phyloP scores from a whole-genome alignment of 1,140 invertebrate genomes.

The Zaprionus davidi region DNA sequence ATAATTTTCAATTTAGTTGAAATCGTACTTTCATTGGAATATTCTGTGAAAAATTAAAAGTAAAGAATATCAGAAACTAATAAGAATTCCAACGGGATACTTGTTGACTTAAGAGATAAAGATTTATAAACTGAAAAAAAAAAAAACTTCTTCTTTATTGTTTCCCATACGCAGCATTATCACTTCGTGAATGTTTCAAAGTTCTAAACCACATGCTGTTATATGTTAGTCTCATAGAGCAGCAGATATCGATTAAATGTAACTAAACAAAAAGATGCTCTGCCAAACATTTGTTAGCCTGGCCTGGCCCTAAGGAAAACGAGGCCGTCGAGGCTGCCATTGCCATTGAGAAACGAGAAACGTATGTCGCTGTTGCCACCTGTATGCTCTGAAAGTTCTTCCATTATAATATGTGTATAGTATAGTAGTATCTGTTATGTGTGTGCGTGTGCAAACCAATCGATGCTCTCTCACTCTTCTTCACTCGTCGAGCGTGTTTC shows the following conservation, averaged over 20 bases:
- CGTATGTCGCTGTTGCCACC: conserved; percentile 13
- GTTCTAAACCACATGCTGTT: not conserved
- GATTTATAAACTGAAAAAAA: not conserved
- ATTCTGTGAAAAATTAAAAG: no score
- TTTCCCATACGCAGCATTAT: not conserved
- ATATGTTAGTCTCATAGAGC: not conserved
- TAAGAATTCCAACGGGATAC: no score
- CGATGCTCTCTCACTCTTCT: conserved; percentile 15
- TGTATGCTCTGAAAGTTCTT: conserved; percentile 25
- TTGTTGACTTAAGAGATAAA: no score
- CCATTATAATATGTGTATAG: not conserved
- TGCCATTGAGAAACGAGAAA: conserved; percentile 16
- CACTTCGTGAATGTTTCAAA: not conserved
- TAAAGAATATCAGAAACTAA: not conserved
- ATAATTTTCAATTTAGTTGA: no score
- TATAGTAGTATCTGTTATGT: not conserved
- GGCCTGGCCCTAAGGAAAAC: conserved; percentile 11
- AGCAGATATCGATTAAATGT: conserved; percentile 1
- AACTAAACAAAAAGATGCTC: not conserved
- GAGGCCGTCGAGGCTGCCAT: not conserved
- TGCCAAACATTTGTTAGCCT: not conserved
- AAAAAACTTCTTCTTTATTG: not conserved
- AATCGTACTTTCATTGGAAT: no score
- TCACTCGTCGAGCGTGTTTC: conserved; percentile 5
- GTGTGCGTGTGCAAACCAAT: conserved; percentile 14